Percentiles rank a stretch among this genome's conserved stretches.
Conservation (phyloP, 1,140 invertebrate genomes). For the Drosophila hydei region DNA sequence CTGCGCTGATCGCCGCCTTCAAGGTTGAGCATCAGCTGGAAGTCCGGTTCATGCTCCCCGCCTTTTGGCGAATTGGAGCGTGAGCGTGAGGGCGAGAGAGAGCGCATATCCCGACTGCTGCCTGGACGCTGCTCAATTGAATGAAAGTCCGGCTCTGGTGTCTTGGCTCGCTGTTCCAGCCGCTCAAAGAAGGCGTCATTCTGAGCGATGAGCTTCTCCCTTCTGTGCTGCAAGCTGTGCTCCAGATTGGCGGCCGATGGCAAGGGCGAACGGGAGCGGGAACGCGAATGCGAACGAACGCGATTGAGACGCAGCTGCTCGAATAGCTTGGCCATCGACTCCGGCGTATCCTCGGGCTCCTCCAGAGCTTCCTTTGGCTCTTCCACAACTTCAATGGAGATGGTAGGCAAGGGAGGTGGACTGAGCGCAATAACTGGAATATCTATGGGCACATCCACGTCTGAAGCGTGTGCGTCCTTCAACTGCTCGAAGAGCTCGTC, state of each 20-base stretch:
- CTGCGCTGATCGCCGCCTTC: conserved; percentile 44
- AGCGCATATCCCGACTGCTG: conserved; percentile 53
- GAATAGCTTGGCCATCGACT: conserved; percentile 66
- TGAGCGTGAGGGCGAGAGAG: conserved; percentile 59
- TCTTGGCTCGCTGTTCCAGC: conserved; percentile 51
- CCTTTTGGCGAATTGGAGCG: conserved; percentile 26
- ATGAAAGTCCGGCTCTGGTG: conserved; percentile 51
- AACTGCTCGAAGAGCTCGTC: conserved; percentile 69
- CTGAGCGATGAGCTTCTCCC: conserved; percentile 64
- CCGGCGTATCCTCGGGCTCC: conserved; percentile 55
- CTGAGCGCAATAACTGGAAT: not conserved
- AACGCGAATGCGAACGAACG: conserved; percentile 59
- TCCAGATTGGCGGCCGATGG: conserved; percentile 62
- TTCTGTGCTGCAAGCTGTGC: conserved; percentile 54
- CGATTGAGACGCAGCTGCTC: conserved; percentile 69
- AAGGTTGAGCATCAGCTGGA: conserved; percentile 67
- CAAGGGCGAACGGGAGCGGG: conserved; percentile 67
- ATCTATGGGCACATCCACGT: not conserved
- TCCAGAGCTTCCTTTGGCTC: conserved; percentile 7
- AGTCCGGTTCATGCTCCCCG: conserved; percentile 17
- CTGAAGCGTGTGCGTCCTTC: conserved; percentile 17
- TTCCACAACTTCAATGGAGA: conserved; percentile 59
- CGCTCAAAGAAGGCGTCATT: conserved; percentile 69
- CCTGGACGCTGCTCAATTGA: conserved; percentile 30
- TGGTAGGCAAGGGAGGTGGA: conserved; percentile 20